Base-by-base conservation (phyloP, 2,888 invertebrate genomes). In the Lacanobia oleracea region DNA sequence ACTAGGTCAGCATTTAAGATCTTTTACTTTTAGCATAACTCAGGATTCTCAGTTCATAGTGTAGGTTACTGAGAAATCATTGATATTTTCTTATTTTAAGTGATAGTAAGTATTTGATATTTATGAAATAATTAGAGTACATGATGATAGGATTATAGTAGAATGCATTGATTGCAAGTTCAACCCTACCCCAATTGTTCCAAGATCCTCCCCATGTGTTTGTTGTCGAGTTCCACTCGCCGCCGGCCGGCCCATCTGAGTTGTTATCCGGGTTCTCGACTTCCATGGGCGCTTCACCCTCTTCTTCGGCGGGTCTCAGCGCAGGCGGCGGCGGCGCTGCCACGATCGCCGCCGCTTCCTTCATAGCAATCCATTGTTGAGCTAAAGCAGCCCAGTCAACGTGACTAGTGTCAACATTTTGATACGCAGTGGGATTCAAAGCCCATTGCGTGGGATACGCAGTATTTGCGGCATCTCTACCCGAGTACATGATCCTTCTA, bases 341-440 rank as follows among this genome's bases (percentile, higher is more conserved):
- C 51, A 97, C 96, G 51, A 97, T 96, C 51, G 96, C 96, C 57
- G 96, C 94, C 12, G 97, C 97, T 89, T 98, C 98, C 91, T 99
- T 98, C 98, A 99, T 99, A 91, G 98, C 98, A 86, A 99, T 99
- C 99, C 99, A 99, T 97, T 99, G 99, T 91, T 99, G 99, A 40
- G 99, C 99, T 88, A 99, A 96, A 45, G 98, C 98, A 16, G 99
- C 99, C 99, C 99, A 99, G 93, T 99, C 99, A 75, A 99, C 99
- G 94, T 98, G 97, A 91, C 98, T 98, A 88, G 97, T 97, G 86
- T 98, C 97, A 93, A 98, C 96, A 93, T 98, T 98, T 95, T 98
- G 98, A 93, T 98, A 98, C 64, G 97, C 97, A 67, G 97, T 97
- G 75, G 98, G 98, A 94, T 98, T 98, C 77, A 98, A 94, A 65